phyloP scores from a whole-genome alignment of 2,113 vertebrate genomes.

The Neolamprologus sp. region DNA sequence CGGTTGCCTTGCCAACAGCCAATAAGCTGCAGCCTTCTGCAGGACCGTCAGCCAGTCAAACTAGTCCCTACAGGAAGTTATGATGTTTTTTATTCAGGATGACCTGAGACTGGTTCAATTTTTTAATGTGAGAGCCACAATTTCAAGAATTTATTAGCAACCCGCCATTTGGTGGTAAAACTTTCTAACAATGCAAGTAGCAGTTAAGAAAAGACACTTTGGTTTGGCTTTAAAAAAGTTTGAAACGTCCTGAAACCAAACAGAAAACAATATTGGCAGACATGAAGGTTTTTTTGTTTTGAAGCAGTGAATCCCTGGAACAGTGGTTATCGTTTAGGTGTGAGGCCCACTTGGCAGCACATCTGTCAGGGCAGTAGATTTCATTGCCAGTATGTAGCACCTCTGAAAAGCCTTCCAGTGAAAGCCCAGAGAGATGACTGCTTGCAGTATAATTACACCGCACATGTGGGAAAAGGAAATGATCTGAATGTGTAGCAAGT shows the following conservation, averaged over 20 bases:
- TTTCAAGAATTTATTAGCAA: neutral
- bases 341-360: constrained; percentile 11
- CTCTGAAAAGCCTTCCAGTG: constrained; percentile 1
- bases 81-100: neutral
- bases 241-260: neutral
- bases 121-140: neutral
- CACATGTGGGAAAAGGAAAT: constrained; percentile 7
- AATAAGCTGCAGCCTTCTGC: constrained; percentile 4
- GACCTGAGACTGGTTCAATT: neutral
- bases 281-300: neutral
- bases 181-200: neutral
- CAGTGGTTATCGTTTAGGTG: constrained; percentile 8
- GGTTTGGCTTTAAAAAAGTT: neutral
- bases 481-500: neutral
- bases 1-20: constrained; percentile 26
- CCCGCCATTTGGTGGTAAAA: neutral
- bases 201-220: neutral
- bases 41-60: constrained; percentile 12
- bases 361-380: constrained; percentile 14
- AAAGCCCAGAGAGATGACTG: constrained; percentile 7
- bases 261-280: neutral
- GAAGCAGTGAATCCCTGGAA: neutral
- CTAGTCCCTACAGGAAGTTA: constrained; percentile 5
- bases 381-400: neutral
- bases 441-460: neutral